A percentile compares a stretch with the other conserved stretches of the same genome.
Conservation (phyloP, 2,113 vertebrate genomes). For the Pelobates fuscus region DNA sequence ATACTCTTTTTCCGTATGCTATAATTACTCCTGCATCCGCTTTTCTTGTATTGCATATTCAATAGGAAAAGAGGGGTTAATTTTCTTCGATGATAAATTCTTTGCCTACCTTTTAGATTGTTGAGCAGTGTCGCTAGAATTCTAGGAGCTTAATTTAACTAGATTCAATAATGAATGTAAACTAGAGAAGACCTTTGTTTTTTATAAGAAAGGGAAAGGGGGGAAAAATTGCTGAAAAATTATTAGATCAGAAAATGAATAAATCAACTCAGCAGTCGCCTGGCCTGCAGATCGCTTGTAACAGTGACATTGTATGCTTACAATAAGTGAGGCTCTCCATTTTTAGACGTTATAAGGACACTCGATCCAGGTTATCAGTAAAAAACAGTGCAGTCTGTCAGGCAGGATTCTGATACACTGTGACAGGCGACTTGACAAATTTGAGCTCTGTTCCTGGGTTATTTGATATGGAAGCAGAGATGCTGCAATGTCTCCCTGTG, state of each 20-base stretch:
- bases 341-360: not conserved
- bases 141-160: too few relatives aligned
- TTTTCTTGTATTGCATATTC: too few relatives aligned
- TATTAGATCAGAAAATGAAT: not conserved
- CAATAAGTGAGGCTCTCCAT: not conserved
- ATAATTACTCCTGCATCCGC: too few relatives aligned
- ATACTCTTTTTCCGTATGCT: too few relatives aligned
- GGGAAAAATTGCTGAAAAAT: too few relatives aligned
- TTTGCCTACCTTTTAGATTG: too few relatives aligned
- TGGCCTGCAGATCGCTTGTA: not conserved
- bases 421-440: conserved; percentile 13
- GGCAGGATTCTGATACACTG: not conserved
- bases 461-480: not conserved
- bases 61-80: too few relatives aligned
- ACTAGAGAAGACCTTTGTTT: too few relatives aligned
- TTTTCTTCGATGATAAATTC: too few relatives aligned
- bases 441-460: not conserved
- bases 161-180: too few relatives aligned
- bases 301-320: not conserved
- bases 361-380: conserved; percentile 3
- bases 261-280: not conserved
- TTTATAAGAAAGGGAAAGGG: too few relatives aligned
- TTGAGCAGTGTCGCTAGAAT: too few relatives aligned
- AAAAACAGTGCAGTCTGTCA: not conserved
- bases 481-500: not conserved